phyloP scores from a whole-genome alignment of 1,140 invertebrate genomes.

The Lasaia peninsularis region DNA sequence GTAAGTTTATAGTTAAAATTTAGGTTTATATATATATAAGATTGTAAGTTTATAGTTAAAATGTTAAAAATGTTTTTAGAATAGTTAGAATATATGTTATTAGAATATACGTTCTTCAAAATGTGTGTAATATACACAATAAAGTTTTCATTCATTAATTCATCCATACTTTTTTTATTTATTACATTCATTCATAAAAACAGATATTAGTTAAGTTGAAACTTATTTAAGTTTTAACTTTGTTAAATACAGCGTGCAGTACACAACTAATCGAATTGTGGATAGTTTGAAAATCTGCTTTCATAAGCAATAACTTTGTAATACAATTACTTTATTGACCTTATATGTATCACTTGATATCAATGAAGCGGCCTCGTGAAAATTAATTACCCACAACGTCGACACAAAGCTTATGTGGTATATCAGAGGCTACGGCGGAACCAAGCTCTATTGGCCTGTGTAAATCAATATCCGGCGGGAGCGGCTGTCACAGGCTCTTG shows the following conservation, averaged over 20 bases:
- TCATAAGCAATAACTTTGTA: background rate
- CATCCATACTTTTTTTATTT: too few species aligned
- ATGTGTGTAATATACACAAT: too few species aligned
- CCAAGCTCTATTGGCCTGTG: conserved; percentile 49
- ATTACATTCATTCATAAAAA: too few species aligned
- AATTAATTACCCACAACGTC: conserved; percentile 58
- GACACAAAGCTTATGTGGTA: conserved; percentile 58
- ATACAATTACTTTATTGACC: conserved; percentile 3
- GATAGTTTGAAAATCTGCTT: background rate
- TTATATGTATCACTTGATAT: conserved; percentile 22
- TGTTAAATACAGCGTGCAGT: background rate
- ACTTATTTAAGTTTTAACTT: too few species aligned
- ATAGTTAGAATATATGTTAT: too few species aligned
- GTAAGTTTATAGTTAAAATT: too few species aligned
- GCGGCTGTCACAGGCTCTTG: conserved; percentile 44
- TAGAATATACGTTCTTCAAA: too few species aligned
- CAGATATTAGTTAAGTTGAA: background rate
- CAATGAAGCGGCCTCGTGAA: conserved; percentile 36
- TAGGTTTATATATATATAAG: too few species aligned
- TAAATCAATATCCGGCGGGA: conserved; percentile 71
- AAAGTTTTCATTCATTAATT: too few species aligned
- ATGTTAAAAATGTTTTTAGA: too few species aligned
- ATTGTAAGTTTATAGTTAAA: too few species aligned
- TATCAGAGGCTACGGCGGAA: conserved; percentile 58
- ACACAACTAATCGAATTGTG: background rate